Conservation (phyloP, 2,888 invertebrate genomes). For the Agriotes lineatus region DNA sequence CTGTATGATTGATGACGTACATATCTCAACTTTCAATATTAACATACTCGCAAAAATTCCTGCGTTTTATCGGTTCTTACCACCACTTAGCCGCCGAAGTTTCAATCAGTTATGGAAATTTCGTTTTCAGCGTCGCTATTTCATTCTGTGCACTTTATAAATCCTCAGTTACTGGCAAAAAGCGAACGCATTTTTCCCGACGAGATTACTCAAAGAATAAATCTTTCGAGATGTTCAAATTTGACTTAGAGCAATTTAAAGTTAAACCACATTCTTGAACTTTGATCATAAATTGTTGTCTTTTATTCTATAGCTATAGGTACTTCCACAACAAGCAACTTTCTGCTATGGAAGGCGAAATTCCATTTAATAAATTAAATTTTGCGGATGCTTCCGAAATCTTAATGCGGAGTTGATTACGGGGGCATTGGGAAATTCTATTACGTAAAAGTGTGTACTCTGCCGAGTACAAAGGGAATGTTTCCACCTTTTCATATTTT, state of each 20-base stretch:
- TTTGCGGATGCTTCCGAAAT: neutral
- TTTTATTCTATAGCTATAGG: conserved; percentile 11
- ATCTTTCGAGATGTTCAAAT: conserved; percentile 17
- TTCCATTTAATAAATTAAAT: conserved; percentile 16
- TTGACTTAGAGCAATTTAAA: conserved; percentile 24
- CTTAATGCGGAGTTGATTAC: conserved; percentile 6
- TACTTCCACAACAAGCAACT: neutral
- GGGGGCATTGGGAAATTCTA: neutral
- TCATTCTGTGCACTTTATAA: neutral
- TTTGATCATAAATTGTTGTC: conserved; percentile 24
- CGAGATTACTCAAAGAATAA: conserved; percentile 12
- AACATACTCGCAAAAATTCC: conserved; percentile 19
- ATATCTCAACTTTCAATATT: conserved; percentile 35
- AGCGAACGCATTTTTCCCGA: neutral
- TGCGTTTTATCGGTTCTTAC: conserved; percentile 7
- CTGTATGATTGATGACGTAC: conserved; percentile 36
- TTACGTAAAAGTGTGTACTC: neutral
- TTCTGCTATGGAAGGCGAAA: conserved; percentile 2
- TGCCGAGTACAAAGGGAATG: neutral
- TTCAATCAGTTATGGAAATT: conserved; percentile 12
- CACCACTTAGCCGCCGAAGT: neutral
- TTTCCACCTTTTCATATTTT: conserved; percentile 12
- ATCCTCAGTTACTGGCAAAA: neutral
- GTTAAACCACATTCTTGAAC: conserved; percentile 22
- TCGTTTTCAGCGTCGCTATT: neutral